Evolutionary conservation across 2,113 vertebrate species (phyloP), one percentile per base, ranked within the genome.

Genomic region (Raja brachyura): DNA sequence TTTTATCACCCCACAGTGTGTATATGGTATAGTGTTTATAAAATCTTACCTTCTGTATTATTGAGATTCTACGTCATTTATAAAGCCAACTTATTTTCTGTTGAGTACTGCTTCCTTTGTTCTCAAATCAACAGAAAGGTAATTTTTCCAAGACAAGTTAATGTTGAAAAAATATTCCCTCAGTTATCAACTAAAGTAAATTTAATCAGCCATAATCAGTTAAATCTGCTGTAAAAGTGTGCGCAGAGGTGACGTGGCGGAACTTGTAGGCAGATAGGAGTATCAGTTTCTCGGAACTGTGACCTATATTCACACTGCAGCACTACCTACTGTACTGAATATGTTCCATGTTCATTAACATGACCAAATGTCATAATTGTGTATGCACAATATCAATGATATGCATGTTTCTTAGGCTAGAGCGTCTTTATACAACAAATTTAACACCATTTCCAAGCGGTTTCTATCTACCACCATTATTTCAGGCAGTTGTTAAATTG

Each of bases 191-290:
- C 83, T 66, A 63, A 88, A 88, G 83, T 61, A 61, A 14, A 10
- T 92, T 92, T 92, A 73, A 73, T 73, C 66, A 74, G 90, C 48
- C 68, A 92, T 92, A 92, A 92, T 92, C 90, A 92, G 90, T 8
- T 48, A 92, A 73, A 73, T 92, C 68, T 73, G 16, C 31, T 74
- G 31, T 73, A 73, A 73, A 66, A 54, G 68, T 20, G 39, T 73
- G 33, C 10, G 9, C 22, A 73, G 39, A 74, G 11, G 22, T 63
- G 73, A 73, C 39, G 33, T 73, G 63, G n/a, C 83, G 83, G 90
- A 92, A 73, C 66, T 92, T 73, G 90, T 92, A 73, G 90, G 90
- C 90, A 73, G 88, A 92, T 48, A 73, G 56, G 83, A 73, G 68
- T 73, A 92, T 73, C 90, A 54, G 14, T 92, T 92, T 92, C 90